Evolutionary conservation across 2,113 vertebrate species (phyloP).

Genomic region (Carlito syrichta): DNA sequence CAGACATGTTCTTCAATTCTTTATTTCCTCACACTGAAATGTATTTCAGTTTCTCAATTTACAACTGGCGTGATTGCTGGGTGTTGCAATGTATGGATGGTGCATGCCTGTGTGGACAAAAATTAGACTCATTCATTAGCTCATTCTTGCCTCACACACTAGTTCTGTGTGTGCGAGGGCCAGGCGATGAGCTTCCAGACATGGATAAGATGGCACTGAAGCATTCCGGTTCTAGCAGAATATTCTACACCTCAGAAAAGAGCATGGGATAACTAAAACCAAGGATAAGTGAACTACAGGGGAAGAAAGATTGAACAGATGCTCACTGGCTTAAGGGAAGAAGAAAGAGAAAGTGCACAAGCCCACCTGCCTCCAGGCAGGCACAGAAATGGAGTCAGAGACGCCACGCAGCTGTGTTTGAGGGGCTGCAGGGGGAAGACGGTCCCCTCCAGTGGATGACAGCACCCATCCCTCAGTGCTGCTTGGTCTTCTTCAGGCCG

Average conservation of each 20-base stretch:
- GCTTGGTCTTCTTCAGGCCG: not conserved
- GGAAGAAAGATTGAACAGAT: not conserved
- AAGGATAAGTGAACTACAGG: not conserved
- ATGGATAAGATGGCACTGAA: not conserved
- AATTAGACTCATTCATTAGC: not conserved
- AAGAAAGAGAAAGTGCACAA: not conserved
- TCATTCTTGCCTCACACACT: not conserved
- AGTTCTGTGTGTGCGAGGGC: accelerated
- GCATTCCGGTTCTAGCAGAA: not conserved
- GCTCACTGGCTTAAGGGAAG: not conserved
- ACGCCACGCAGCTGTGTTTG: too few relatives aligned
- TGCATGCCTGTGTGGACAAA: not conserved
- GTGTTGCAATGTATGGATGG: not conserved
- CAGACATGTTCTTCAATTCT: not conserved
- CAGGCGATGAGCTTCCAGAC: not conserved
- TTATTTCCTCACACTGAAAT: not conserved
- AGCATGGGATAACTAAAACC: not conserved
- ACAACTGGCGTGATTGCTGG: not conserved
- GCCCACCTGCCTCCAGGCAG: not conserved
- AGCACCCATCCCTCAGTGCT: not conserved
- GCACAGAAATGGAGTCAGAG: not conserved
- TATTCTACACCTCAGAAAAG: not conserved
- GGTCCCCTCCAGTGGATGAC: not conserved
- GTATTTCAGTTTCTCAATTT: not conserved
- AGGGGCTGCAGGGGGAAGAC: too few relatives aligned